Evolutionary conservation across 1,140 invertebrate genomes (phyloP).

Genomic region (Phthorimaea operculella): DNA sequence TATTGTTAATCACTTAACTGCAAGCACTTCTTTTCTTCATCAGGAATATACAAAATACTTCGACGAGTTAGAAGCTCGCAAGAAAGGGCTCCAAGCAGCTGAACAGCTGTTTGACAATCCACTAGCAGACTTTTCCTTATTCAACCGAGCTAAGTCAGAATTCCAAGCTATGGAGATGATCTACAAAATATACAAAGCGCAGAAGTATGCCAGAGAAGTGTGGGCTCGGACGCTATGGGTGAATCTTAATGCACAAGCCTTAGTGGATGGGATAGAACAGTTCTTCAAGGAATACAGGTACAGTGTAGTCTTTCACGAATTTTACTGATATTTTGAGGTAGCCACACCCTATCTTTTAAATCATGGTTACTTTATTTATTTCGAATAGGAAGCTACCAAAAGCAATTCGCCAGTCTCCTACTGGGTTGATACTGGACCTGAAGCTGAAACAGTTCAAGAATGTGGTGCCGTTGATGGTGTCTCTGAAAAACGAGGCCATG

Average conservation of each 20-base stretch:
- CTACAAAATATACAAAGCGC: conserved; percentile 82
- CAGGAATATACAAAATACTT: conserved; percentile 77
- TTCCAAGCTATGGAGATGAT: conserved; percentile 78
- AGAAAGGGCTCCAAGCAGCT: conserved; percentile 77
- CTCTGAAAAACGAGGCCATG: conserved; percentile 91
- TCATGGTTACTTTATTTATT: too few relatives aligned
- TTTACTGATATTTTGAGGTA: too few relatives aligned
- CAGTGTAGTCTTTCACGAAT: conserved; percentile 4
- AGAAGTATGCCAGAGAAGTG: conserved; percentile 78
- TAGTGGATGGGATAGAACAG: conserved; percentile 88
- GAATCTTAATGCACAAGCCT: conserved; percentile 83
- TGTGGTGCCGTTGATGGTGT: conserved; percentile 88
- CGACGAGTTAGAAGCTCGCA: conserved; percentile 73
- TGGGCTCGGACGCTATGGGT: conserved; percentile 91
- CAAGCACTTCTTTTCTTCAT: neutral
- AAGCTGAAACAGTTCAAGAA: conserved; percentile 91
- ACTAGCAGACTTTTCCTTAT: conserved; percentile 82
- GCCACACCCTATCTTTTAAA: neutral
- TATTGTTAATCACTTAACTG: too few relatives aligned
- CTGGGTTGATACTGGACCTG: conserved; percentile 76
- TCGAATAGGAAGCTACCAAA: conserved; percentile 67
- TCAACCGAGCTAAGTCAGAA: conserved; percentile 77
- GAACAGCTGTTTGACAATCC: conserved; percentile 89
- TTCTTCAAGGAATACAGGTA: conserved; percentile 83
- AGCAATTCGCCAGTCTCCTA: conserved; percentile 66